Base-by-base conservation (phyloP, 2,797 vertebrate species). In the Scomberomorus guttatus region DNA sequence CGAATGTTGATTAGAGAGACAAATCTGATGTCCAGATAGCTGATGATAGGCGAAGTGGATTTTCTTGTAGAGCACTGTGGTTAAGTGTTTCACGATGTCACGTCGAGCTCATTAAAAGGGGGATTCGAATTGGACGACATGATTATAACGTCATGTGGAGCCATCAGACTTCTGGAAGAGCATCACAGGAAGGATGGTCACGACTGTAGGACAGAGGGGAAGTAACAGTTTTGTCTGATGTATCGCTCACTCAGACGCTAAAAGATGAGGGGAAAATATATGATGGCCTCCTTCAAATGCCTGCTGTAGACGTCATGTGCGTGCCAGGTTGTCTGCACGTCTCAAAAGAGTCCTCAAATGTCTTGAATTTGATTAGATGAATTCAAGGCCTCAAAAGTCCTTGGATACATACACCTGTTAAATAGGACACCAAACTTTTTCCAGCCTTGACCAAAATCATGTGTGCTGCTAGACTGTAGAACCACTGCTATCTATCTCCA, bases 11-110 rank as follows among this genome's bases (percentile, higher is more conserved):
- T 92, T 90, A 86, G 80, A 89, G 82, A 81, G 83, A 88, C 87
- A 83, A 86, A 87, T 90, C 71, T 87, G 90, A 93, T 80, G 90
- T 90, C 83, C 81, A 87, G 90, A 91, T 92, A 90, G 82, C 79
- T 80, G 88, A 84, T 85, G 90, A 90, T 84, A 75, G 79, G 78
- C 42, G 55, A 87, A 81, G 84, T 69, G 73, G 81, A 76, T 83
- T 88, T 86, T 80, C 73, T 83, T 70, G 46, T 63, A 9, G 61
- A 80, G 51, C 4, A 61, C 80, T 59, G 82, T 14, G 65, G 81
- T 75, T 87, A 80, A 86, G 64, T 73, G 81, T 75, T 90, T 83
- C 88, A 87, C 59, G 25, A 90, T 86, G 75, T 87, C 74, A 79
- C 56, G 10, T 61, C 59, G 66, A 10, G 32, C 75, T 88, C 69